A percentile compares a stretch with the other conserved stretches of the same genome.
Evolutionary conservation across 1,140 invertebrate species (phyloP).

Genomic region (Drosophila gunungcola): DNA sequence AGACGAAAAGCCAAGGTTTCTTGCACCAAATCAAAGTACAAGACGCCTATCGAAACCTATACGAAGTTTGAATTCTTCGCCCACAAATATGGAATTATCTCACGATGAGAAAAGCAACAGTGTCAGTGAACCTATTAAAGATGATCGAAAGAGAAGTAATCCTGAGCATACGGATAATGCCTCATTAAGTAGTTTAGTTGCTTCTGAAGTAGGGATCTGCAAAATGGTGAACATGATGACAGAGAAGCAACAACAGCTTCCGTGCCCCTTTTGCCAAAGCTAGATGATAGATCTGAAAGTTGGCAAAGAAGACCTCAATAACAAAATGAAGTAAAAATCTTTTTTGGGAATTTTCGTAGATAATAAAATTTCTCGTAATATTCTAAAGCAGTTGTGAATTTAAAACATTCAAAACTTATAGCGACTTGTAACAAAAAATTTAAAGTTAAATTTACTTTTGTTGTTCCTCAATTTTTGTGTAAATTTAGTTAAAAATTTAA

Average conservation of each 20-base stretch:
- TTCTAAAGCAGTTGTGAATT: constrained; percentile 15
- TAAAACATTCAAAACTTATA: constrained; percentile 7
- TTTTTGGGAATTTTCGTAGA: too few relatives aligned
- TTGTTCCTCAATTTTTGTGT: constrained; percentile 4
- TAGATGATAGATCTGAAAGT: constrained; percentile 24
- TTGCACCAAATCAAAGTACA: too few relatives aligned
- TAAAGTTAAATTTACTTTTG: not conserved
- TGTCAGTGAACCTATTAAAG: constrained; percentile 26
- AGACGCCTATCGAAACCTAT: constrained; percentile 55
- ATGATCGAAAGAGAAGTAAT: constrained; percentile 20
- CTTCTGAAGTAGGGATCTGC: constrained; percentile 61
- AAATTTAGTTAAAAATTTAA: not conserved
- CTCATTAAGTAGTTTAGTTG: constrained; percentile 64
- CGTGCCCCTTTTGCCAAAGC: constrained; percentile 60
- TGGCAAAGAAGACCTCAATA: too few relatives aligned
- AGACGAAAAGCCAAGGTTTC: too few relatives aligned
- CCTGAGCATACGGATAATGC: constrained; percentile 58
- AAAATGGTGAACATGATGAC: constrained; percentile 65
- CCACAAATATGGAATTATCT: constrained; percentile 60
- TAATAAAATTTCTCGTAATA: too few relatives aligned
- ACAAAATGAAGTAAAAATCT: too few relatives aligned
- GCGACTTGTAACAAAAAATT: constrained; percentile 28
- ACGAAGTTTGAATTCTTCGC: constrained; percentile 57
- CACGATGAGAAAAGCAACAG: constrained; percentile 54
- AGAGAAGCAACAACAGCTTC: constrained; percentile 52